phyloP scores from a whole-genome alignment of 2,797 vertebrate species.

The Pelobates cultripes region DNA sequence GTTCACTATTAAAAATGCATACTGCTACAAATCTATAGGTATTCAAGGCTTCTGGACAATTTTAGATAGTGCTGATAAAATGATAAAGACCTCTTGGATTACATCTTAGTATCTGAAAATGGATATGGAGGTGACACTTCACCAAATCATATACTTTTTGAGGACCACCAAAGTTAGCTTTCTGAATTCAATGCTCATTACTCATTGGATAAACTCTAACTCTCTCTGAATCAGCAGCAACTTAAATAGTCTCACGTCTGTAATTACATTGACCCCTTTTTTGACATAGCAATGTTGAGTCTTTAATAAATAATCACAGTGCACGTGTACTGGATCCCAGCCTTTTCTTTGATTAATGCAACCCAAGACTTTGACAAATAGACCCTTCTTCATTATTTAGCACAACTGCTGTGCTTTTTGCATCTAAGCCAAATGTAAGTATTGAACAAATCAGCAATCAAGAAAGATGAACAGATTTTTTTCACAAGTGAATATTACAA shows the following conservation, averaged over 20 bases:
- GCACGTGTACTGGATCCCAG: conserved; percentile 7
- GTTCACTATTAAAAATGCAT: too few species aligned
- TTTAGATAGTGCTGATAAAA: too few species aligned
- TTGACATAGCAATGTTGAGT: conserved; percentile 5
- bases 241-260: background rate
- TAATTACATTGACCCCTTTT: conserved; percentile 32
- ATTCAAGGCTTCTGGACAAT: too few species aligned
- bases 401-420: conserved; percentile 36
- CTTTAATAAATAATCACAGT: conserved; percentile 35
- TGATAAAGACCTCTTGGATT: too few species aligned
- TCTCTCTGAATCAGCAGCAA: background rate
- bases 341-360: conserved; percentile 32
- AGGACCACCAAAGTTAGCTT: background rate
- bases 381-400: conserved; percentile 43
- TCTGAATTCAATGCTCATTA: background rate
- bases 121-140: too few species aligned
- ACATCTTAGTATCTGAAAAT: too few species aligned
- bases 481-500: conserved; percentile 21
- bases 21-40: too few species aligned
- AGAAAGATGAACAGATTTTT: conserved; percentile 1
- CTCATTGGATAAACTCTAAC: background rate
- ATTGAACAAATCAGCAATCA: conserved; percentile 19
- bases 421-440: conserved; percentile 41
- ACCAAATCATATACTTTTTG: too few species aligned
- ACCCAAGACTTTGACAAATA: conserved; percentile 42